A percentile compares a stretch with the other conserved stretches of the same genome.
Evolutionary conservation across 1,140 invertebrate genomes (phyloP).

Genomic region (Drosophila ercepeae): DNA sequence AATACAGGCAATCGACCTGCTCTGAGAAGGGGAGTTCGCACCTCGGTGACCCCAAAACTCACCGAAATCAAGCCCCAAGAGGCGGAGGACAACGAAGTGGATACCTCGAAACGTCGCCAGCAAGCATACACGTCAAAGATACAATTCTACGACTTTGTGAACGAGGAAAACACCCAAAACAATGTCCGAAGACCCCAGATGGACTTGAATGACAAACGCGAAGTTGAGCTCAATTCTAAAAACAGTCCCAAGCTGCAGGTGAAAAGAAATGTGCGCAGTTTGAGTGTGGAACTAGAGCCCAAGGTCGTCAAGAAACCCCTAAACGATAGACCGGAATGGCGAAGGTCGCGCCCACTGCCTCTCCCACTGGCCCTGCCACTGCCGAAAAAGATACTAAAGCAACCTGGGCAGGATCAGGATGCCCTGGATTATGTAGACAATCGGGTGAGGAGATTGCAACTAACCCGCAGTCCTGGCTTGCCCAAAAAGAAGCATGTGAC

Average conservation of each 20-base stretch:
- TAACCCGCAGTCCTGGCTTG: slow-evolving; percentile 52
- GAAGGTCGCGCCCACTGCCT: slow-evolving; percentile 18
- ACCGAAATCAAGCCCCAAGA: slow-evolving; percentile 52
- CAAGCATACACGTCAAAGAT: slow-evolving; percentile 76
- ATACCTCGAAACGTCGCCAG: slow-evolving; percentile 50
- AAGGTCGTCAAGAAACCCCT: slow-evolving; percentile 59
- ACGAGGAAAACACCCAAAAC: slow-evolving; percentile 58
- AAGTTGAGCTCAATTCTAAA: slow-evolving; percentile 73
- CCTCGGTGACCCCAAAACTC: slow-evolving; percentile 66
- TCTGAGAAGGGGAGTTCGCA: slow-evolving; percentile 21
- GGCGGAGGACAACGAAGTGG: slow-evolving; percentile 8
- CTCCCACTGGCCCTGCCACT: slow-evolving; percentile 21
- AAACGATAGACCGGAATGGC: slow-evolving; percentile 46
- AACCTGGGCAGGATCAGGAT: slow-evolving; percentile 25
- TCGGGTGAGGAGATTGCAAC: slow-evolving; percentile 47
- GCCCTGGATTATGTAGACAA: slow-evolving; percentile 49
- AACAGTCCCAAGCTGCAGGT: slow-evolving; percentile 80
- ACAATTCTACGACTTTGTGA: slow-evolving; percentile 74
- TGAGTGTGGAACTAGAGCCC: slow-evolving; percentile 56
- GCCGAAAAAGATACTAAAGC: slow-evolving; percentile 68
- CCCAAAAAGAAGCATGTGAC: slow-evolving; percentile 71
- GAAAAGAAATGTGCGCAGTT: slow-evolving; percentile 71
- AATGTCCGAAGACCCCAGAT: slow-evolving; percentile 69
- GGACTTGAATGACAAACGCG: slow-evolving; percentile 79
- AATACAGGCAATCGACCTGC: slow-evolving; percentile 6